Evolutionary conservation across 2,888 invertebrate genomes (phyloP).

Genomic region (Fragum fragum): DNA sequence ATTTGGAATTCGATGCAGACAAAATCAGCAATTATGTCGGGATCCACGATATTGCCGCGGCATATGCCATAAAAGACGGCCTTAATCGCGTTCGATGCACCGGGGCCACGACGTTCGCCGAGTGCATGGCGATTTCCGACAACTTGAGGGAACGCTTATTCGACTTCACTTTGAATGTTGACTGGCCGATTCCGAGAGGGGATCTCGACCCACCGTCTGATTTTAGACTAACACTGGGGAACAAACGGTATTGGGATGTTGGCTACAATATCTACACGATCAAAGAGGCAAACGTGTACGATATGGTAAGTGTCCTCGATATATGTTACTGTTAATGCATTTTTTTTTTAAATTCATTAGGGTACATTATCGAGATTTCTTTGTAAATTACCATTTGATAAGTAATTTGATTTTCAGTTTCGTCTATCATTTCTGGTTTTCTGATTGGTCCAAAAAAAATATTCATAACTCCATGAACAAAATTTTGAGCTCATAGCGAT

Average conservation of each 20-base stretch:
- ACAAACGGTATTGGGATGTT: constrained; percentile 73
- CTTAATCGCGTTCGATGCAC: constrained; percentile 66
- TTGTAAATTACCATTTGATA: too few species aligned
- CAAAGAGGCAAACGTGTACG: constrained; percentile 49
- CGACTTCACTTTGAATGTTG: constrained; percentile 53
- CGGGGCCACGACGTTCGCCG: constrained; percentile 54
- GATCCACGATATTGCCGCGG: constrained; percentile 83
- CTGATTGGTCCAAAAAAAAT: too few species aligned
- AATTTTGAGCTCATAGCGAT: too few species aligned
- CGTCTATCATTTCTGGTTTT: too few species aligned
- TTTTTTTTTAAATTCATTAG: too few species aligned
- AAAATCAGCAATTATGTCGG: constrained; percentile 49
- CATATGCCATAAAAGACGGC: constrained; percentile 80
- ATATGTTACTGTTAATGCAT: too few species aligned
- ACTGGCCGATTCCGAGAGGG: constrained; percentile 54
- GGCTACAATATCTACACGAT: constrained; percentile 74
- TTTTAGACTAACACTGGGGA: constrained; percentile 68
- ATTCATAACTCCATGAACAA: too few species aligned
- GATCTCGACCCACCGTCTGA: constrained; percentile 45
- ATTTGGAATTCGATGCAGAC: constrained; percentile 34
- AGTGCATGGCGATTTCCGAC: constrained; percentile 46
- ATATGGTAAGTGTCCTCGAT: constrained; percentile 53
- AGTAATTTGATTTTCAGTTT: too few species aligned
- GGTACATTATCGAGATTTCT: too few species aligned
- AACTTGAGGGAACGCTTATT: constrained; percentile 66